Evolutionary conservation across 2,797 vertebrate species (phyloP).

Genomic region (Girardinus metallicus): DNA sequence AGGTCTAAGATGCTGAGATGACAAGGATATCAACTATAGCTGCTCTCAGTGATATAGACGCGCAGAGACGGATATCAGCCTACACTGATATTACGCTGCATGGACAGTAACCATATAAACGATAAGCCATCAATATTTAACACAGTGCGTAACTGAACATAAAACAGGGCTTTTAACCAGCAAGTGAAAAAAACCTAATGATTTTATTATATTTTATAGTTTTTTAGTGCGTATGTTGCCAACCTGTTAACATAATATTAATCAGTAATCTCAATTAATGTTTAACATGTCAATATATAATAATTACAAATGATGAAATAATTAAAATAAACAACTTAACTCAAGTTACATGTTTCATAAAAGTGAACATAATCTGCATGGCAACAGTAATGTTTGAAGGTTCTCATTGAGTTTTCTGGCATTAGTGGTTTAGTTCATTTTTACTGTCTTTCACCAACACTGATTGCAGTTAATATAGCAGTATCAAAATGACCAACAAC

Average conservation of each 20-base stretch:
- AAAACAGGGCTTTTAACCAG: conserved; percentile 8
- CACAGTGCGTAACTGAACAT: conserved; percentile 13
- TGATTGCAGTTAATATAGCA: neutral
- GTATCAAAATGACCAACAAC: neutral
- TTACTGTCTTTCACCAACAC: neutral
- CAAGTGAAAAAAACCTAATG: neutral
- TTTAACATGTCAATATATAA: neutral
- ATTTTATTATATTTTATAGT: neutral
- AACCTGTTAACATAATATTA: neutral
- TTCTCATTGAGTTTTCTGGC: neutral
- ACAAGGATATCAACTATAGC: conserved; percentile 70
- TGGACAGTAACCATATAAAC: conserved; percentile 33
- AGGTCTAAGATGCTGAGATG: conserved; percentile 73
- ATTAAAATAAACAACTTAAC: neutral
- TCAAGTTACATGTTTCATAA: neutral
- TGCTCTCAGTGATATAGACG: conserved; percentile 65
- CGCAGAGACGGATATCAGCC: conserved; percentile 63
- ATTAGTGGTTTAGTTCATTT: neutral
- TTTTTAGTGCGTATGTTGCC: neutral
- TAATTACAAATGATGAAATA: neutral
- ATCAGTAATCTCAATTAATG: neutral
- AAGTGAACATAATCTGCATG: neutral
- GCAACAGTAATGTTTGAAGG: neutral
- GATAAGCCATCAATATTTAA: conserved; percentile 26
- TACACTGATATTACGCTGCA: conserved; percentile 48